These are phyloP conservation scores for Lampris incognitus DNA, from an alignment of 2,113 vertebrate species.

Conservation along the genomic window DNA sequence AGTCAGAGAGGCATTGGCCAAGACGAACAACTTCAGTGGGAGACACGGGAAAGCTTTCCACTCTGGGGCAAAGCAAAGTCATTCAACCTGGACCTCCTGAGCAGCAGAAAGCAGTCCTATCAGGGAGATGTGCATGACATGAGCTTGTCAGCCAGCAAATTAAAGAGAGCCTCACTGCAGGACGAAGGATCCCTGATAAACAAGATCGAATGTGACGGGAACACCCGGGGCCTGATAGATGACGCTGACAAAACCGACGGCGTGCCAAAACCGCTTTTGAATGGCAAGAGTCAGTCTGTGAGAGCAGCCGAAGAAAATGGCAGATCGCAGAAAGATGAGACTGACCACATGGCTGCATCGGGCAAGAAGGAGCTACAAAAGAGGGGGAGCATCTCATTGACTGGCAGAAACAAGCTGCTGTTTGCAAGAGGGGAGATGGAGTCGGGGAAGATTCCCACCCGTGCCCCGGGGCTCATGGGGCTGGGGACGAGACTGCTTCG, in stretches of 20 bases:
- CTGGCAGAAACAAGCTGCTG: constrained; percentile 74
- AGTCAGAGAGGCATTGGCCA: constrained; percentile 65
- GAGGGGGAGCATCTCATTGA: constrained; percentile 60
- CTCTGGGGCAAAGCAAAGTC: constrained; percentile 81
- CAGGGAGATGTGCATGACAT: constrained; percentile 79
- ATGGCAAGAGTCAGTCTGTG: constrained; percentile 47
- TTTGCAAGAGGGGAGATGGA: constrained; percentile 70
- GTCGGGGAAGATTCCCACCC: constrained; percentile 63
- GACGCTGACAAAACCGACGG: constrained; percentile 61
- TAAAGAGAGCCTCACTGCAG: constrained; percentile 84
- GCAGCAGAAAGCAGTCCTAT: constrained; percentile 82
- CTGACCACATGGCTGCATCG: constrained; percentile 35
- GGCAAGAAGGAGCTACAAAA: constrained; percentile 69
- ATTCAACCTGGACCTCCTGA: constrained; percentile 77
- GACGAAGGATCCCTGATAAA: constrained; percentile 80
- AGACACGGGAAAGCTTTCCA: constrained; percentile 54
- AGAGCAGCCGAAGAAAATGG: constrained; percentile 50
- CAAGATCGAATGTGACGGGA: constrained; percentile 75
- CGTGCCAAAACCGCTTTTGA: constrained; percentile 59
- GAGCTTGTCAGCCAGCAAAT: constrained; percentile 71
- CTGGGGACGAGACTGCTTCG: constrained; percentile 81
- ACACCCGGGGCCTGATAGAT: constrained; percentile 47
- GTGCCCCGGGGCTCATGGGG: constrained; percentile 62
- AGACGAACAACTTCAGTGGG: constrained; percentile 46
- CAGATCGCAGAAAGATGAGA: constrained; percentile 48